These are phyloP conservation scores for Coracopsis vasa DNA, from an alignment of 2,113 vertebrate genomes.

Conservation along the genomic window DNA sequence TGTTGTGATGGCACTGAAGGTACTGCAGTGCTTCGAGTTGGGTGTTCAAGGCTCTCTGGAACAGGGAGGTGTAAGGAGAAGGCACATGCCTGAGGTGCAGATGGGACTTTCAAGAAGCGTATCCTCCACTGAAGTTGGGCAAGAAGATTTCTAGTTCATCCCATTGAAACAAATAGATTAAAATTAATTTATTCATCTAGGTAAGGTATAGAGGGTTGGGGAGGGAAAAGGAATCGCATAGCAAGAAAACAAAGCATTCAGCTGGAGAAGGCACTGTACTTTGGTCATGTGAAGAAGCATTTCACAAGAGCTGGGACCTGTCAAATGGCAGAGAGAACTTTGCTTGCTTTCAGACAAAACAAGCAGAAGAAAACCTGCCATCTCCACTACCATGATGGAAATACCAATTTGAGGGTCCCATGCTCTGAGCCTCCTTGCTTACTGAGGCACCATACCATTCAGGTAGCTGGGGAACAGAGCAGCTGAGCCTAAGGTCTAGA, in stretches of 20 bases:
- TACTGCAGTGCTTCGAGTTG: too few relatives aligned
- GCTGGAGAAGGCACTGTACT: background rate
- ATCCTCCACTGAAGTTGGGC: background rate
- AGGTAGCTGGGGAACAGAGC: rapidly evolving
- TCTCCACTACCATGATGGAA: background rate
- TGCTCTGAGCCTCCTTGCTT: background rate
- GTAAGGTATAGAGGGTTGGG: background rate
- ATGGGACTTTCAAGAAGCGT: background rate
- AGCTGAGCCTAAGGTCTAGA: background rate
- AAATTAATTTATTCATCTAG: background rate
- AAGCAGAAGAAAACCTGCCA: too few relatives aligned
- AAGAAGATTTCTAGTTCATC: background rate
- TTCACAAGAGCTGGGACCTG: background rate
- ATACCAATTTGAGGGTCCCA: background rate
- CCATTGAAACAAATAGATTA: background rate
- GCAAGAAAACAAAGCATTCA: background rate
- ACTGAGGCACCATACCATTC: background rate
- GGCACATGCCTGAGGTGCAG: too few relatives aligned
- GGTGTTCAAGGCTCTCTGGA: background rate
- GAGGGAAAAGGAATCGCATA: background rate
- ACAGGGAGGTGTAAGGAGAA: background rate
- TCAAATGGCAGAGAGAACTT: background rate
- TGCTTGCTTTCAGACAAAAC: background rate
- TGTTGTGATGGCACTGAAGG: background rate
- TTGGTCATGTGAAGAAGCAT: background rate